Evolutionary conservation across 2,113 vertebrate species (phyloP).

Genomic region (Hippocampus guttulatus): DNA sequence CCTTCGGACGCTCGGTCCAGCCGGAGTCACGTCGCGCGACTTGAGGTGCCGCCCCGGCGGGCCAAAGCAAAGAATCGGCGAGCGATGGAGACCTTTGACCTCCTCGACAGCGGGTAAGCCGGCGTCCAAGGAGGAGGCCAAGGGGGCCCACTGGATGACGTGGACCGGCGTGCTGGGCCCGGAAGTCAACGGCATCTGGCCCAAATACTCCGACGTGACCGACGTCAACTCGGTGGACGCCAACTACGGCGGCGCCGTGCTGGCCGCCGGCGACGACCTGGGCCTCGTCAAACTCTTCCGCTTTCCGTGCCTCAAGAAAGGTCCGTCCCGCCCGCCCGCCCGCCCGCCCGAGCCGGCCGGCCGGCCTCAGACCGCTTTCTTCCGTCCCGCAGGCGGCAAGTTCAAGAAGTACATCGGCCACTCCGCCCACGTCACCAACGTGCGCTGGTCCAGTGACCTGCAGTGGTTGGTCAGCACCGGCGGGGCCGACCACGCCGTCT

Average conservation of each 20-base stretch:
- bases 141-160: conserved; percentile 89
- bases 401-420: conserved; percentile 95
- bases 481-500: conserved; percentile 92
- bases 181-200: conserved; percentile 93
- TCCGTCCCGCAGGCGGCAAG: conserved; percentile 80
- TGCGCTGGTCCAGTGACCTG: conserved; percentile 93
- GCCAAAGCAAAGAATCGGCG: too few species aligned
- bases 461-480: conserved; percentile 95
- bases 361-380: background rate
- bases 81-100: background rate
- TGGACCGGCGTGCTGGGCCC: conserved; percentile 91
- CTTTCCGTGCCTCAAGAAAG: conserved; percentile 95
- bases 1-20: background rate
- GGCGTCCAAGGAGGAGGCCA: conserved; percentile 86
- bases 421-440: conserved; percentile 93
- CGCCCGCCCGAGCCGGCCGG: too few species aligned
- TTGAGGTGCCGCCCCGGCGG: too few species aligned
- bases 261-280: conserved; percentile 90
- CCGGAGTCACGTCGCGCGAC: too few species aligned
- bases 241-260: conserved; percentile 84
- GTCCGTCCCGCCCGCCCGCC: conserved; percentile 51
- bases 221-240: conserved; percentile 93
- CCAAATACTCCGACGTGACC: conserved; percentile 85
- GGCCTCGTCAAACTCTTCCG: conserved; percentile 89
- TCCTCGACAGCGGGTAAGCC: conserved; percentile 81